Conservation (phyloP, 2,888 invertebrate species). For the Xylota sylvarum region DNA sequence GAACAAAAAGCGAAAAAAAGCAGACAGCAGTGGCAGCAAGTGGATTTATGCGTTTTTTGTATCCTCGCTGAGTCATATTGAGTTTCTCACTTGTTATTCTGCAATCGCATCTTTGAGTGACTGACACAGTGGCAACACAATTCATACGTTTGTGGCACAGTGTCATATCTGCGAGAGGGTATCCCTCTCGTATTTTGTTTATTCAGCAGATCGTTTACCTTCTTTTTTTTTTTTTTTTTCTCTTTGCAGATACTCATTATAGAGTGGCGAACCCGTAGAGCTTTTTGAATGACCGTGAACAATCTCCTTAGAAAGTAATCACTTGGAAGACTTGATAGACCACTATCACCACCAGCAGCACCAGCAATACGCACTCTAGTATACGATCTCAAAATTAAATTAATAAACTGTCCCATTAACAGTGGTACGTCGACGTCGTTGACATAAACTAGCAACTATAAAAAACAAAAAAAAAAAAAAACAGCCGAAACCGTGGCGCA, state of each 20-base stretch:
- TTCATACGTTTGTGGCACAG: constrained; percentile 37
- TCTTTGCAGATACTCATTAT: constrained; percentile 53
- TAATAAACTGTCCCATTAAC: constrained; percentile 24
- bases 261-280: background rate
- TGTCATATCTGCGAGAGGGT: constrained; percentile 47
- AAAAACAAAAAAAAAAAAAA: background rate
- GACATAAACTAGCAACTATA: background rate
- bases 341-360: constrained; percentile 65
- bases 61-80: constrained; percentile 75
- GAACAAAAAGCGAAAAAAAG: constrained; percentile 37
- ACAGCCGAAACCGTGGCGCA: constrained; percentile 79
- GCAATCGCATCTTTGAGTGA: constrained; percentile 63
- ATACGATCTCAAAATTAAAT: constrained; percentile 32
- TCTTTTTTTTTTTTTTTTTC: constrained; percentile 3
- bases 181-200: background rate
- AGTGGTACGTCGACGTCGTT: constrained; percentile 1
- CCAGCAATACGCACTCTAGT: background rate
- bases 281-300: constrained; percentile 24
- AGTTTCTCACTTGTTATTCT: constrained; percentile 71
- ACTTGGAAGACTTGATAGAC: constrained; percentile 61
- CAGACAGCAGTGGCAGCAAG: constrained; percentile 46
- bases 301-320: constrained; percentile 71
- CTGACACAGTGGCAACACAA: constrained; percentile 63
- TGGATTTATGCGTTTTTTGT: constrained; percentile 61
- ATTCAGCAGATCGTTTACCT: constrained; percentile 15